A percentile compares a stretch with the other conserved stretches of the same genome.
These are phyloP conservation scores for Bos taurus DNA, from an alignment of 2,113 vertebrate genomes.

Conservation along the genomic window DNA sequence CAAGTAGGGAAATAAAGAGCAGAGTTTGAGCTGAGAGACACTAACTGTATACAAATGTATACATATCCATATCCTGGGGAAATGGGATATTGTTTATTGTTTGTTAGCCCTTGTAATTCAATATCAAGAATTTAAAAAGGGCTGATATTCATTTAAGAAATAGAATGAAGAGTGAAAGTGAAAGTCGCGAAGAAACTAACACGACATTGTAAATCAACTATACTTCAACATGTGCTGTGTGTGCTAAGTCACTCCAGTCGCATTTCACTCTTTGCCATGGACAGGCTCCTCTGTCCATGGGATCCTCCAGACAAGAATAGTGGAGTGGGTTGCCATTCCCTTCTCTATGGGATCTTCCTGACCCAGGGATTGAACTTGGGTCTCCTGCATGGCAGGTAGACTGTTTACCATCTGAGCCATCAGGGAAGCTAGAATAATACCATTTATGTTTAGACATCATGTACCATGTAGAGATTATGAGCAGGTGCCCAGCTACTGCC, in stretches of 20 bases:
- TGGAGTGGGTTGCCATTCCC: background rate
- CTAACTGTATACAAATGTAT: background rate
- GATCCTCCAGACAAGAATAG: background rate
- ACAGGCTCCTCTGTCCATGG: background rate
- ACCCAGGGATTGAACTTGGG: background rate
- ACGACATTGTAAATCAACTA: background rate
- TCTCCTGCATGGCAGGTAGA: background rate
- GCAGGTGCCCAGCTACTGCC: background rate
- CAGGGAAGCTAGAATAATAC: background rate
- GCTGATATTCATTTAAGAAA: background rate
- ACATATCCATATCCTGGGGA: background rate
- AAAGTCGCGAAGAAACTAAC: background rate
- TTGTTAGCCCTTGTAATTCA: background rate
- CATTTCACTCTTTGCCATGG: background rate
- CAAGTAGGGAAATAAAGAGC: background rate
- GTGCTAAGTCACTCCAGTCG: background rate
- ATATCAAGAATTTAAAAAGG: background rate
- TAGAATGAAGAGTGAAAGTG: background rate
- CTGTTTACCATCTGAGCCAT: background rate
- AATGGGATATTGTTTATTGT: background rate
- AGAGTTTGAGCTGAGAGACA: background rate
- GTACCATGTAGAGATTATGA: background rate
- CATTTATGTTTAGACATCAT: background rate
- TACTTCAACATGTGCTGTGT: background rate
- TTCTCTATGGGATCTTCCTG: background rate